A percentile compares a stretch with the other conserved stretches of the same genome.
phyloP scores from a whole-genome alignment of 1,140 invertebrate species.

The Lepidurus couesii region DNA sequence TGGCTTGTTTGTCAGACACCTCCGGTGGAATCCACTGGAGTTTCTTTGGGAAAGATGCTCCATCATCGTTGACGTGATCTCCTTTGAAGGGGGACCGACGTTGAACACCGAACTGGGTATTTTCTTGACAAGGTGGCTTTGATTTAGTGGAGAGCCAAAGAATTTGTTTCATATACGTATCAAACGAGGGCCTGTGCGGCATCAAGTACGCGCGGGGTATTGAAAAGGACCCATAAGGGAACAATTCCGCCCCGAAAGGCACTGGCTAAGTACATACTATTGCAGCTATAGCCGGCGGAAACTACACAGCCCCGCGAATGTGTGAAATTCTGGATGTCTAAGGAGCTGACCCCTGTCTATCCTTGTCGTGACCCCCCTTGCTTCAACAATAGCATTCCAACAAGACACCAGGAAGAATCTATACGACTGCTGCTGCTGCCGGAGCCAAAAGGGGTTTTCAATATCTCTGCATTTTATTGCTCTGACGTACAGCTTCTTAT shows the following conservation, averaged over 20 bases:
- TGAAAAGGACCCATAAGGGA: neutral
- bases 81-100: neutral
- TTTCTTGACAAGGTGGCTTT: conserved; percentile 22
- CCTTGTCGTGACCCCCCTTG: too few species aligned
- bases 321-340: too few species aligned
- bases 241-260: neutral
- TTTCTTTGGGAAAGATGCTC: neutral
- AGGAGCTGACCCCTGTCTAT: too few species aligned
- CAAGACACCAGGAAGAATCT: too few species aligned
- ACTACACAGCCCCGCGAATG: too few species aligned
- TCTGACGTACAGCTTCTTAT: too few species aligned
- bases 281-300: neutral
- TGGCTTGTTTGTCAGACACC: conserved; percentile 9
- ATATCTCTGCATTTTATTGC: too few species aligned
- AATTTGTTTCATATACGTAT: neutral
- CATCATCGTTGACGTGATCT: conserved; percentile 19
- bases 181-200: too few species aligned
- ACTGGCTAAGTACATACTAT: neutral
- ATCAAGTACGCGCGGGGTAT: neutral
- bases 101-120: conserved; percentile 2
- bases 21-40: neutral
- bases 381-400: too few species aligned
- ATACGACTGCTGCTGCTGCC: too few species aligned
- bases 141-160: neutral
- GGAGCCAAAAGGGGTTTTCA: too few species aligned